Conservation (phyloP, 1,140 invertebrate genomes). For the Drosophila malerkotliana region DNA sequence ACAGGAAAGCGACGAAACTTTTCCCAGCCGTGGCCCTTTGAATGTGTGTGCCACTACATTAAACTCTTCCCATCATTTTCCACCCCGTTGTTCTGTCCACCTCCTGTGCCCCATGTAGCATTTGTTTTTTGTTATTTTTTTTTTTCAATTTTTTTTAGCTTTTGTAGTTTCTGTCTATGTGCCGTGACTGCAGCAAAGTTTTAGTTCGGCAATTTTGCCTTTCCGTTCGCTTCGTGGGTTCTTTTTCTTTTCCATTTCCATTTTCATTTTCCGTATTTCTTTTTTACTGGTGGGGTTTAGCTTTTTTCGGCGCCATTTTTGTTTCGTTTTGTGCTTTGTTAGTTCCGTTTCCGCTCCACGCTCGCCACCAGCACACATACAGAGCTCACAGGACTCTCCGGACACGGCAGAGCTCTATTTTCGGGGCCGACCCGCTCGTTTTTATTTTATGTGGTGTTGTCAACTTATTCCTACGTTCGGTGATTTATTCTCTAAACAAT, state of each 20-base stretch:
- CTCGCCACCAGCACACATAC: slow-evolving; percentile 5
- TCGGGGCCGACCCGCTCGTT: slow-evolving; percentile 40
- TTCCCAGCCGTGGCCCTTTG: slow-evolving; percentile 27
- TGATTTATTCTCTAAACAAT: slow-evolving; percentile 81
- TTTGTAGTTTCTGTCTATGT: slow-evolving; percentile 16
- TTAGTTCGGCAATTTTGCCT: slow-evolving; percentile 80
- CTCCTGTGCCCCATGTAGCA: background rate
- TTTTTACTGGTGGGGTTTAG: background rate
- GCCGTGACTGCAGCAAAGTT: slow-evolving; percentile 71
- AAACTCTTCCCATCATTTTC: slow-evolving; percentile 8
- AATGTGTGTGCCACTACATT: slow-evolving; percentile 50
- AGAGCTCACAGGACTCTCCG: slow-evolving; percentile 9
- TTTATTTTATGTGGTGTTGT: slow-evolving; percentile 74
- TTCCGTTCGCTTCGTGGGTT: slow-evolving; percentile 64
- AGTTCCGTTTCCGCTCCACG: slow-evolving; percentile 66
- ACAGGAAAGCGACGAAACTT: slow-evolving; percentile 59
- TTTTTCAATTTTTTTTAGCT: slow-evolving; percentile 16
- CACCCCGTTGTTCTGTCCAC: background rate
- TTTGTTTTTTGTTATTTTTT: slow-evolving; percentile 25
- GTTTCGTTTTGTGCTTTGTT: slow-evolving; percentile 15
- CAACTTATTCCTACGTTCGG: slow-evolving; percentile 66
- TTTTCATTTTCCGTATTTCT: slow-evolving; percentile 19
- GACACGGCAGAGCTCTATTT: slow-evolving; percentile 54
- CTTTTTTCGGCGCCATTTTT: slow-evolving; percentile 15
- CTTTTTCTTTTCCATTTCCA: slow-evolving; percentile 50